Percentiles rank a stretch among this genome's conserved stretches.
These are phyloP conservation scores for Sinella curviseta DNA, from an alignment of 1,140 invertebrate genomes.

Conservation along the genomic window DNA sequence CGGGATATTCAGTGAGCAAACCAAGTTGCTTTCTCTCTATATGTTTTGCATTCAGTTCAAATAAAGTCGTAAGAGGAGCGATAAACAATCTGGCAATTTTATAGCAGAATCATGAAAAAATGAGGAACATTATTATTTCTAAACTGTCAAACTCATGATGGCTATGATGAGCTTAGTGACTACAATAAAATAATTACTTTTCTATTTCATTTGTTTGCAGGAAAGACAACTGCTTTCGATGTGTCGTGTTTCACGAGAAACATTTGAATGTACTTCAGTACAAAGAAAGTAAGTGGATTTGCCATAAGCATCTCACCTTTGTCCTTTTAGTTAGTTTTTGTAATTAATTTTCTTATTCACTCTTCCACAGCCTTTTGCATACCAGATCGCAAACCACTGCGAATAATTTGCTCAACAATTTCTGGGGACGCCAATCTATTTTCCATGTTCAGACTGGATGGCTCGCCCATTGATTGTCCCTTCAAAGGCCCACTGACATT, in stretches of 20 bases:
- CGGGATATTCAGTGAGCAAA: no score
- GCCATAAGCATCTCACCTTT: not conserved
- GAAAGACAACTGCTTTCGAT: conserved; percentile 61
- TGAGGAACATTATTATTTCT: no score
- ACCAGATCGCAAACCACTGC: conserved; percentile 14
- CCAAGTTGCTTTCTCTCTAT: no score
- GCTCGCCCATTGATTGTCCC: conserved; percentile 61
- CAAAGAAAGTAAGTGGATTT: conserved; percentile 64
- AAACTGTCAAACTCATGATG: no score
- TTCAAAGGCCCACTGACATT: conserved; percentile 35
- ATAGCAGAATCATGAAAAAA: no score
- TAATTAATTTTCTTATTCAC: not conserved
- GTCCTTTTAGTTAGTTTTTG: conserved; percentile 8
- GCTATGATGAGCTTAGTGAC: not conserved
- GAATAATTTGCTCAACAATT: conserved; percentile 65
- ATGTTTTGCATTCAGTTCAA: no score
- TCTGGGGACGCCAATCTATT: conserved; percentile 70
- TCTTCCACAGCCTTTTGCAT: conserved; percentile 33
- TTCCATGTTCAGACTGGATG: conserved; percentile 72
- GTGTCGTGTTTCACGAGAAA: conserved; percentile 64
- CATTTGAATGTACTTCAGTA: conserved; percentile 67
- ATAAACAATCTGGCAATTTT: no score
- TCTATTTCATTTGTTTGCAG: conserved; percentile 45
- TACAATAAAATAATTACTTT: no score
- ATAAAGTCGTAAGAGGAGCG: no score